Percentiles rank a stretch among this genome's conserved stretches.
These are phyloP conservation scores for Boulengeromyrus knoepffleri DNA, from an alignment of 2,113 vertebrate species.

Conservation along the genomic window DNA sequence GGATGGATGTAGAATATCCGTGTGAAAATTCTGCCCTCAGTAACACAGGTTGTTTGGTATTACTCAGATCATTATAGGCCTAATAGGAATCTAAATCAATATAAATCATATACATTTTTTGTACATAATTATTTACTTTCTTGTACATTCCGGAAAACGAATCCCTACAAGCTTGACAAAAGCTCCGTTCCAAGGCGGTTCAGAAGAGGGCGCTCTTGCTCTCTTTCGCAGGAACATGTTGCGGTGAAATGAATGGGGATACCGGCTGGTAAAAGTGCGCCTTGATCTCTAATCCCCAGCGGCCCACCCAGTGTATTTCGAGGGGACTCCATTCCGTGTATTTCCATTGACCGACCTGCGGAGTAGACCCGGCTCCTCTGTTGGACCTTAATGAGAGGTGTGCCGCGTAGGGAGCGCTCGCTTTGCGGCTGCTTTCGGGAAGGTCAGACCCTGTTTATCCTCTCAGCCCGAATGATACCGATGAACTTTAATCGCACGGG, in stretches of 20 bases:
- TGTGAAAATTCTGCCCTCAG: neutral
- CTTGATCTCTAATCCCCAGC: neutral
- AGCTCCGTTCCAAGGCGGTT: neutral
- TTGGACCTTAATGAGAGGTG: constrained; percentile 1
- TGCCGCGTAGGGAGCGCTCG: neutral
- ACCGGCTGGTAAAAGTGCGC: neutral
- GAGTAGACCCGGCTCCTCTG: neutral
- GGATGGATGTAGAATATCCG: no score
- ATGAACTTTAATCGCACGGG: neutral
- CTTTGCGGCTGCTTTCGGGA: neutral
- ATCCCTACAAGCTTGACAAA: neutral
- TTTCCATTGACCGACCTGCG: neutral
- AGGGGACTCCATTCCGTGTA: neutral
- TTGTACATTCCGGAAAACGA: neutral
- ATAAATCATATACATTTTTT: neutral
- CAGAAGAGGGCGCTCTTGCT: neutral
- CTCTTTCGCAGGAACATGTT: neutral
- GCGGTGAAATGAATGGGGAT: neutral
- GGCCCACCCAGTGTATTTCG: neutral
- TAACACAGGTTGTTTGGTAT: neutral
- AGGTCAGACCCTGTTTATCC: neutral
- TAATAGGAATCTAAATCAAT: neutral
- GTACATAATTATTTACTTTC: neutral
- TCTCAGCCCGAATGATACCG: neutral
- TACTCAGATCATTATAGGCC: neutral